Evolutionary conservation across 2,888 invertebrate species (phyloP), one percentile per base, ranked within the genome.

Genomic region (Ectemnius continuus): DNA sequence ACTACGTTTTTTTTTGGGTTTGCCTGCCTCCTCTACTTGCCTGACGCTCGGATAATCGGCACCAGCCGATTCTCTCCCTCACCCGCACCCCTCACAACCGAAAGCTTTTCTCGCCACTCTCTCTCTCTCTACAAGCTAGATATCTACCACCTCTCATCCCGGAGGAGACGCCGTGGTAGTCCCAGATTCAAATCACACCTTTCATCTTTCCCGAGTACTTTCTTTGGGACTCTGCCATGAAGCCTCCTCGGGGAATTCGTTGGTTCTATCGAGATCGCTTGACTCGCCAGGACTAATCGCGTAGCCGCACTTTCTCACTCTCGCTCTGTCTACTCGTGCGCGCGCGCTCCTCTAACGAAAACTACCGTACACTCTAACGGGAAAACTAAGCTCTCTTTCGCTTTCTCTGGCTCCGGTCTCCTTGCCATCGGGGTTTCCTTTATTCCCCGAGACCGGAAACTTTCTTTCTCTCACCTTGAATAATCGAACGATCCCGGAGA

Each of bases 281-380:
- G 16, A 52, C 16, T 52, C 52, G 16, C 52, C 52, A 16, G 16
- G 16, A 52, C 52, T 52, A 14, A 52, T 16, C 52, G 11, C 52
- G 5, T 16, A 52, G 8, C 11, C 36, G 81, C 52, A 11, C 52
- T 82, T 80, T 79, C 71, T 82, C 77, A 76, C 36, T 81, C 8
- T 52, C 52, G 81, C 80, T 79, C 71, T 82, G 76, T 77, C 82
- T 52, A 52, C 16, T 52, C 52, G 52, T 4, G 80, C 79, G 71
- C 78, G 52, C 14, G 80, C 79, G 71, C 78, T 79, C 68, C 61
- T 68, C 76, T 76, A 76, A 76, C 73, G 71, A 74, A 78, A 78
- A 66, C 66, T 66, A 71, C 78, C 70, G 76, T 59, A 64, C 60
- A 67, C 69, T 66, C 77, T 77, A 71, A 75, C 76, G 62, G 66